Base-by-base conservation (phyloP, 2,113 vertebrate species). In the Hystrix brachyura region DNA sequence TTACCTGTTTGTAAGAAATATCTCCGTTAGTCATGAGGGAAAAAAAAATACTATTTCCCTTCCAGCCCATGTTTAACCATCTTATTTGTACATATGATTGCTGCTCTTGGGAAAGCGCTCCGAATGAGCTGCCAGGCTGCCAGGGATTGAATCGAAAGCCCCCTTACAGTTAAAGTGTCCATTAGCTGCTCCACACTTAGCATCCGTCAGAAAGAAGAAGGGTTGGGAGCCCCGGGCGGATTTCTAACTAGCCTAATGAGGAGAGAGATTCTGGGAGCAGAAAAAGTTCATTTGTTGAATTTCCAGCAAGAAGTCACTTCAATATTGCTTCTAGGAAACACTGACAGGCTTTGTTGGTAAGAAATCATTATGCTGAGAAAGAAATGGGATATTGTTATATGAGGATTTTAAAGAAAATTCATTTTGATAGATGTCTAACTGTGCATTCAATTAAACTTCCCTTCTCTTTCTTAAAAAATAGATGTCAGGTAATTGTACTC, bases 311-410 rank as follows among this genome's bases (percentile, higher is more conserved):
- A 97, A 95, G 95, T 95, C 91, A 88, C 97, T 97, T 97, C 98
- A 97, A 84, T 97, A 96, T 98, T 96, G 96, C 97, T 96, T 98
- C 57, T 90, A 98, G 96, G 97, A 98, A 98, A 98, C 94, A 97
- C 88, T 97, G 95, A 97, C 95, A 98, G 96, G 57, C 95, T 98
- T 97, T 98, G 96, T 97, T 83, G 91, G 94, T 97, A 97, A 89
- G 97, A 98, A 97, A 98, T 94, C 72, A 98, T 98, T 98, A 98
- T 96, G 97, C 97, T 55, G 95, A 97, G 90, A 98, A 96, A 82
- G 76, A 13, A 96, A 91, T 95, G 97, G 91, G 95, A 94, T 97
- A 87, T 97, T 92, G 97, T 97, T 98, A 78, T 57, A 71, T 92
- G 62, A 97, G 90, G 79, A 48, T 46, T 97, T 98, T 97, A 90